Base-by-base conservation (phyloP, 2,113 vertebrate genomes). In the Ellobius talpinus region DNA sequence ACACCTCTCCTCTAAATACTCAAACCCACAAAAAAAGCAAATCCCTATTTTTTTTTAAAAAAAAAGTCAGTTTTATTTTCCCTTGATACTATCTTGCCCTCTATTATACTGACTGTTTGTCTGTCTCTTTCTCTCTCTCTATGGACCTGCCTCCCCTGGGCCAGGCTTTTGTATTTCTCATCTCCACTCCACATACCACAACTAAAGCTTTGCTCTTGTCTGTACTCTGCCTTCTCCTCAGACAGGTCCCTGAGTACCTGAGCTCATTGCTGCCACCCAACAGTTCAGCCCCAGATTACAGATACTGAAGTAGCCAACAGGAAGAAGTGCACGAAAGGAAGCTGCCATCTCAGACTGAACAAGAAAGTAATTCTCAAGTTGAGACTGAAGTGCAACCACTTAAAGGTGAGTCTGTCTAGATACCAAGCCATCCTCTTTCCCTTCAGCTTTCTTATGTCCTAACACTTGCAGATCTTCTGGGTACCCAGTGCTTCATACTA, bases 81-180 rank as follows among this genome's bases (percentile, higher is more conserved):
- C 65, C 29, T 11, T 66, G 65, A 66, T 65, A 65, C 24, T 65
- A 78, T 36, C 77, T 79, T 33, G 29, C 0, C 31, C 72, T 61
- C 79, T 13, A 7, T 6, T 72, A 76, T 29, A 76, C 26, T 76
- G 65, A 31, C 26, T 66, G 12, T 16, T 29, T 66, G 12, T 31
- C 65, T 33, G 23, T 74, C 72, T 45, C 23, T 26, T 7, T 42
- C 21, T 42, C 42, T 79, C 4, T 13, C 26, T 13, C 4, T 42
- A 0, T 47, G 61, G n/a, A 66, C 19, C 84, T 61, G 33, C 84
- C 31, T 70, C 45, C 13, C 72, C 21, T 47, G 11, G 31, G 5
- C 52, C 77, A 94, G 55, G 61, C 9, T 65, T 87, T 81, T 92
- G 17, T 23, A 39, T 77, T 88, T 88, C 76, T 95, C 87, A 93